Evolutionary conservation across 2,888 invertebrate species (phyloP), one percentile per base, ranked within the genome.

Genomic region (Perizoma flavofasciatum): DNA sequence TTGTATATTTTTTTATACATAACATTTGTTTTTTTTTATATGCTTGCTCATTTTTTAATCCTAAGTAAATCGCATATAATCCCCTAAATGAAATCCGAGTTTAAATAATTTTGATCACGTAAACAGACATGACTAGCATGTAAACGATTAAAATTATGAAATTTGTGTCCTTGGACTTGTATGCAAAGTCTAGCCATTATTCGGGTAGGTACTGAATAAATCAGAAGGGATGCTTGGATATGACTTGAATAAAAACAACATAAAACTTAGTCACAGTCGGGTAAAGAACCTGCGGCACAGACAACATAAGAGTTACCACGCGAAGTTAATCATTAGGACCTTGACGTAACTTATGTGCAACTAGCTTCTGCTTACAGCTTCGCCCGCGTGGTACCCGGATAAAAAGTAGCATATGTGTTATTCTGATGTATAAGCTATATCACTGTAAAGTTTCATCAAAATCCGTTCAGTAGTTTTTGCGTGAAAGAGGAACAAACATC

Each of bases 151-250:
- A 48, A 55, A 61, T 64, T 65, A 68, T 63, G 48, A 60, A 57
- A 56, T 64, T 66, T 43, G 37, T 39, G 56, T 47, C 66, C 66
- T 66, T 68, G 63, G 53, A 45, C n/a, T 47, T 7, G 52, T 40
- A 59, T 59, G 64, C 64, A 51, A 65, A 65, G 47, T 44, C 10
- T 7, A 49, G 34, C 47, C 47, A 59, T 58, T 55, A 55, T 56
- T 50, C 5, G 6, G 39, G 10, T 43, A 11, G 22, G 22, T 22
- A 22, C 22, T 11, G 44, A 39, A 55, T 52, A 48, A 33, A 41
- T 44, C 8, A 56, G 6, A 44, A 58, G 45, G 52, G 50, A 54
- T 55, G 49, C 8, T 49, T 33, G 55, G 33, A 49, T 57, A 47
- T 47, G 49, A 39, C 52, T 45, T 59, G 61, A 66, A 66, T 57